Base-by-base conservation (phyloP, 2,113 vertebrate genomes). In the Bos javanicus region DNA sequence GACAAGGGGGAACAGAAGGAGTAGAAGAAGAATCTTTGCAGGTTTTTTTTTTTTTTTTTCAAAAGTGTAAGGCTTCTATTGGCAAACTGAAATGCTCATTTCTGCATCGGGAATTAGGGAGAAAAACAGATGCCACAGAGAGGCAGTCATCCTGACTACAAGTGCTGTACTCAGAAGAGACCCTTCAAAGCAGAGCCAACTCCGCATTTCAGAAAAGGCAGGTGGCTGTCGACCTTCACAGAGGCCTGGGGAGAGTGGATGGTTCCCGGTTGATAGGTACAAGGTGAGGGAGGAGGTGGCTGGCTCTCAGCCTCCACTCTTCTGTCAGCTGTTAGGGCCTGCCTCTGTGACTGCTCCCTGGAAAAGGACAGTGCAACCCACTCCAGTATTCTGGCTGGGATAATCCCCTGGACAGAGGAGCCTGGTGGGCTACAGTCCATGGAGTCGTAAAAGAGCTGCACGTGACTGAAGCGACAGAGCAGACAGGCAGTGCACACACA, bases 221-320 rank as follows among this genome's bases (percentile, higher is more conserved):
- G 83, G 71, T 74, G 60, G 2, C 60, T 81, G 81, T 52, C 64
- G 89, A 74, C 33, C 19, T 88, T 33, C 85, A 76, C 48, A 83
- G 86, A 93, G 5, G 7, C 43, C n/a, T 39, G 25, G 71, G 87
- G 84, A 67, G 64, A 96, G 89, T 78, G 43, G 50, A 46, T 62
- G 56, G 48, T 39, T 91, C 39, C 83, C 28, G 28, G 76, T 97
- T 52, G 8, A n/a, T 7, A 87, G 54, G 62, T 54, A 23, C 46
- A 59, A 28, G 23, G 57, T 33, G 33, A 90, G 10, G 50, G 48
- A 80, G 56, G 30, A 95, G 56, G 11, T 11, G 2, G 71, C 21
- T 59, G 16, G 25, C 9, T 26, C 54, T 94, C 5, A 26, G 17
- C n/a, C n/a, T 71, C n/a, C 16, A 19, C 26, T 52, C 59, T 71